phyloP scores from a whole-genome alignment of 2,113 vertebrate species.

The Hyaena hyaena region DNA sequence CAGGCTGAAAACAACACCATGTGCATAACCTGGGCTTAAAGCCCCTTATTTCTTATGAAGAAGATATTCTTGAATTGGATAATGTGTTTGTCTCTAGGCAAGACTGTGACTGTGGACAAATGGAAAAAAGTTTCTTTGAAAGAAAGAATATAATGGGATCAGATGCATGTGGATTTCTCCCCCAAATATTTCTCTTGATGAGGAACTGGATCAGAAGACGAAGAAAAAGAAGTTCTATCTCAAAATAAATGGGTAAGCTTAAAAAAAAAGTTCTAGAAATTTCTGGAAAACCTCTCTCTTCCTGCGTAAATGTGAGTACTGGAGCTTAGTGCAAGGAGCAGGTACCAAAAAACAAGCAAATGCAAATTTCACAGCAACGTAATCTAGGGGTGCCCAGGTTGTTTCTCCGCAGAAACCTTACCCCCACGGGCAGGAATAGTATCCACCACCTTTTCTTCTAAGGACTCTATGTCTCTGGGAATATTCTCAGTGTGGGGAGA shows the following conservation, averaged over 20 bases:
- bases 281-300: too few species aligned
- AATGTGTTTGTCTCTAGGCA: not conserved
- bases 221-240: not conserved
- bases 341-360: too few species aligned
- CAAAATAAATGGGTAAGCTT: too few species aligned
- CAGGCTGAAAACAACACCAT: too few species aligned
- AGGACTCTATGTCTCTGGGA: not conserved
- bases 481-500: fast-evolving
- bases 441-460: not conserved
- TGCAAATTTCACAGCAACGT: fast-evolving
- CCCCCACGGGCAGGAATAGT: not conserved
- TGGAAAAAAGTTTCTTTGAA: not conserved
- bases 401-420: not conserved
- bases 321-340: not conserved
- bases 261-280: not conserved
- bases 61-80: not conserved
- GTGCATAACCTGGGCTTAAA: not conserved
- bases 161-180: not conserved
- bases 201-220: not conserved
- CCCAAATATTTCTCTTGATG: not conserved
- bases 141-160: not conserved
- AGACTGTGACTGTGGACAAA: not conserved
- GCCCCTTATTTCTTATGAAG: not conserved
- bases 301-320: too few species aligned
- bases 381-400: not conserved